Conservation (phyloP, 2,113 vertebrate genomes). For the Apodemus sylvaticus region DNA sequence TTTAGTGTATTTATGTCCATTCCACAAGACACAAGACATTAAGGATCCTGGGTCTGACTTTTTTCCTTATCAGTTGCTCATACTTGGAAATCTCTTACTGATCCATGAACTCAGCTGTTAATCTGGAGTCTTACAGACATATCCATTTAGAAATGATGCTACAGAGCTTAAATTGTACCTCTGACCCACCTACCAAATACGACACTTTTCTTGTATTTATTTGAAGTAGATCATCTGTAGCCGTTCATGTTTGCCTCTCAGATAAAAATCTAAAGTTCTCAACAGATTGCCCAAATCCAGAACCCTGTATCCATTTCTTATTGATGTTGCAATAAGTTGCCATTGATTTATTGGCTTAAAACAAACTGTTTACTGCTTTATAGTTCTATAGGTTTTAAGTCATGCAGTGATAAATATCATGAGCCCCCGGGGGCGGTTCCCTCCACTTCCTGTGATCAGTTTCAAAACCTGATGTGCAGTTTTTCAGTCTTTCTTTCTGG, state of each 20-base stretch:
- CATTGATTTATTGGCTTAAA: background rate
- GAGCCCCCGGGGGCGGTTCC: background rate
- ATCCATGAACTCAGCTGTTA: background rate
- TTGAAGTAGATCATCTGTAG: background rate
- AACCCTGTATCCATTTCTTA: background rate
- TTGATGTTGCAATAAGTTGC: background rate
- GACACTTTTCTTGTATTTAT: background rate
- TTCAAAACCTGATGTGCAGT: background rate
- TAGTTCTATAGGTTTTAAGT: background rate
- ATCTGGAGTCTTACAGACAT: background rate
- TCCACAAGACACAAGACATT: background rate
- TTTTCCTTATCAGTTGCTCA: background rate
- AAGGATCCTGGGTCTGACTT: background rate
- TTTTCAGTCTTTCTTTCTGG: background rate
- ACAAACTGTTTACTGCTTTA: background rate
- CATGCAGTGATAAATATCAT: background rate
- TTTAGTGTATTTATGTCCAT: background rate
- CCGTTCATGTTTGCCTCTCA: background rate
- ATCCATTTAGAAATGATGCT: background rate
- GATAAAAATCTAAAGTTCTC: conserved; percentile 43
- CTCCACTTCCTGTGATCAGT: background rate
- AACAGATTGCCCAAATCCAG: background rate
- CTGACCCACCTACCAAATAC: background rate
- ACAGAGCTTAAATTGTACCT: background rate
- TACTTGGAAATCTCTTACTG: background rate